These are phyloP conservation scores for Hipposideros larvatus DNA, from an alignment of 2,797 vertebrate genomes.

Conservation along the genomic window DNA sequence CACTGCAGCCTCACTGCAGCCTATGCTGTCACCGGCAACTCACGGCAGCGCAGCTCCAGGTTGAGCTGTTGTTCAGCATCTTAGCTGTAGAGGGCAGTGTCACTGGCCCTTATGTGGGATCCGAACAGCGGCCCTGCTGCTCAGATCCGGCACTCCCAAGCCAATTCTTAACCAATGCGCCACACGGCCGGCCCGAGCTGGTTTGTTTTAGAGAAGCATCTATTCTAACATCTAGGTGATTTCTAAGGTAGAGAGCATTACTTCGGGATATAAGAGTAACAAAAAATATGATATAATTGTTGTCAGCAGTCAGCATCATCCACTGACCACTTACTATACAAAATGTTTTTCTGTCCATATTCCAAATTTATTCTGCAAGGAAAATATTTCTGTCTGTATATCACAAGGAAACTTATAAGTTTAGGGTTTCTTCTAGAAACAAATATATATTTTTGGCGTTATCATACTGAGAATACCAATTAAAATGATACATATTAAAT, in stretches of 20 bases:
- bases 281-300: constrained; percentile 34
- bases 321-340: neutral
- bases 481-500: constrained; percentile 17
- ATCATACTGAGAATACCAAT: constrained; percentile 15
- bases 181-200: neutral
- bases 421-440: constrained; percentile 31
- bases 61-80: too few relatives aligned
- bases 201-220: constrained; percentile 29
- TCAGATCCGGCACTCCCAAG: too few relatives aligned
- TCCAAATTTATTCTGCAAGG: constrained; percentile 46
- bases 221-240: neutral
- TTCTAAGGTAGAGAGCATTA: constrained; percentile 22
- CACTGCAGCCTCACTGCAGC: too few relatives aligned
- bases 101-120: too few relatives aligned
- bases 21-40: too few relatives aligned
- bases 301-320: neutral
- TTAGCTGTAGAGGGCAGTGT: too few relatives aligned
- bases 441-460: neutral
- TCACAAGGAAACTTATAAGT: neutral
- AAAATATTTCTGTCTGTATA: constrained; percentile 45
- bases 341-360: neutral
- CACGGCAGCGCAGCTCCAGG: too few relatives aligned
- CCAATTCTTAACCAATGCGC: too few relatives aligned
- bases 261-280: neutral
- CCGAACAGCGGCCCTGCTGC: too few relatives aligned